Evolutionary conservation across 2,888 invertebrate species (phyloP), one percentile per base, ranked within the genome.

Genomic region (Ophonus ardosiacus): DNA sequence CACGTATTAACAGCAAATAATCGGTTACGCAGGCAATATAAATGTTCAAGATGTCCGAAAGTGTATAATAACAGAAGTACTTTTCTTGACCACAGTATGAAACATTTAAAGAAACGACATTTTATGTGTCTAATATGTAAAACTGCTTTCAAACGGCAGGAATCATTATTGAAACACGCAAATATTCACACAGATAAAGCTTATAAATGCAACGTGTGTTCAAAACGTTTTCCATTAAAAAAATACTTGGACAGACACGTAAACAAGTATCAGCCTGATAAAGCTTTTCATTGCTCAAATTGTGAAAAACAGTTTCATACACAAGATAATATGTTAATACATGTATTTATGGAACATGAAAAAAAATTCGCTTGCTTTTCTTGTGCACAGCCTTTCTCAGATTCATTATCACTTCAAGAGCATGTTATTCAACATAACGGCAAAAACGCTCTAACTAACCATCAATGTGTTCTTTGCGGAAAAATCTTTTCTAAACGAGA

Each of bases 171-270:
- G n/a, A 61, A 59, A 31, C 80, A 80, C 17, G 61, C 61, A 63
- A 80, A 80, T 18, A 40, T 80, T 24, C 80, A 80, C n/a, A 80
- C 63, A 61, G 79, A 79, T 13, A 61, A 80, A 18, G 80, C 61
- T 15, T 38, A 61, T 40, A 61, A 61, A 61, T 80, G 80, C 38
- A 40, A n/a, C 8, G 61, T 80, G 59, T 80, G 80, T 40, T 59
- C 18, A 17, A 80, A 61, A 80, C 31, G 38, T 18, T 80, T 80
- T 61, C 15, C 61, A 0, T 21, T 21, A 40, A 63, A 80, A 80
- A 21, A 40, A 7, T 24, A 61, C 8, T 61, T 38, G 10, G 61
- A 80, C 2, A 80, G 31, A 61, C 80, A 80, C 10, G 13, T 61
- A n/a, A 5, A 8, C 15, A 80, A 80, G 17, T 80, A 80, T 61